phyloP scores from a whole-genome alignment of 2,113 vertebrate genomes.

The Hypanus sabinus region DNA sequence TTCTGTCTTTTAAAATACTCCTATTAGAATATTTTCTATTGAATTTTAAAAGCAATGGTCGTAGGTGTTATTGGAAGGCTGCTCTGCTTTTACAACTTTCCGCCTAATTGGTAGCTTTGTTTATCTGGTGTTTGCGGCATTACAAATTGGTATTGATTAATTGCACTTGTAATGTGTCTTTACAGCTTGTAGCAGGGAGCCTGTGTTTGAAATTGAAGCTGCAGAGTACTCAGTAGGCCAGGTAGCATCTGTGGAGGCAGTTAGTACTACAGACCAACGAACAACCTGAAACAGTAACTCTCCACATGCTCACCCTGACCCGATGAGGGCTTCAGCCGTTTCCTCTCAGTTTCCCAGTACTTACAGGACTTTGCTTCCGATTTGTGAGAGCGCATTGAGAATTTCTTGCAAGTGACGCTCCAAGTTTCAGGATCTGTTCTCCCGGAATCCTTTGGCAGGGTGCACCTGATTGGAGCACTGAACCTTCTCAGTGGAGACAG shows the following conservation, averaged over 20 bases:
- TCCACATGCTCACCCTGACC: no score
- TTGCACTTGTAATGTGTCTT: neutral
- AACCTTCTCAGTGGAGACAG: neutral
- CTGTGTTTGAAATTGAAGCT: neutral
- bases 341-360: no score
- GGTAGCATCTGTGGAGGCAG: no score
- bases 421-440: neutral
- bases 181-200: neutral
- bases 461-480: no score
- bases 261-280: no score
- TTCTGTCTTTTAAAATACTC: neutral
- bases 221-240: no score
- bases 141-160: neutral
- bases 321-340: no score
- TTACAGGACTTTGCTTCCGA: no score
- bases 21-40: neutral
- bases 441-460: no score
- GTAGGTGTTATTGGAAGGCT: neutral
- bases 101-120: neutral
- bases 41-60: neutral
- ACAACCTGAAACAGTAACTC: no score
- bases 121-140: neutral
- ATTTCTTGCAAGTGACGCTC: neutral
- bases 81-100: no score
- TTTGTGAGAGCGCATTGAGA: no score